A percentile compares a stretch with the other conserved stretches of the same genome.
Evolutionary conservation across 2,797 vertebrate species (phyloP).

Genomic region (Pipistrellus nathusii): DNA sequence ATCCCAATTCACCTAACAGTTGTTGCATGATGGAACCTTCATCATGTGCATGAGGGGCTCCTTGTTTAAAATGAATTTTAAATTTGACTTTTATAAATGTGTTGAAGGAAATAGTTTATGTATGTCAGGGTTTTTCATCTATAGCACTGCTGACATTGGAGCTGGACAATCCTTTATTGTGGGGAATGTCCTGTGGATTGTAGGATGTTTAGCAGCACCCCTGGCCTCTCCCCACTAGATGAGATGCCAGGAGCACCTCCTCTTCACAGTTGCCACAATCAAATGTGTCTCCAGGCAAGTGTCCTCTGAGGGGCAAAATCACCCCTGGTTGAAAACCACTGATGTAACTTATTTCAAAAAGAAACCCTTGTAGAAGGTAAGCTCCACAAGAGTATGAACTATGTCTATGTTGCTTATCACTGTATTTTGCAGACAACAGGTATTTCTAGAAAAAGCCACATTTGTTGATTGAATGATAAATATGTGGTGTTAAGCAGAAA

Average conservation of each 20-base stretch:
- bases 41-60: neutral
- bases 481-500: neutral
- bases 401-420: neutral
- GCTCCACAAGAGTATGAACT: neutral
- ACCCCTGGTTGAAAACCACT: neutral
- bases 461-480: neutral
- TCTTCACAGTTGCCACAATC: neutral
- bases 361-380: neutral
- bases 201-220: neutral
- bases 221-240: neutral
- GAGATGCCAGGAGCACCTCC: neutral
- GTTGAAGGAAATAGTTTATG: neutral
- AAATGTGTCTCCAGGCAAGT: neutral
- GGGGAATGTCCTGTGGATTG: neutral
- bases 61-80: conserved; percentile 35
- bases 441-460: neutral
- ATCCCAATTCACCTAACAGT: neutral
- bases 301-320: neutral
- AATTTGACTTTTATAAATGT: neutral
- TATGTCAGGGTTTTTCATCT: neutral
- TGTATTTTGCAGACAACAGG: neutral
- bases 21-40: neutral
- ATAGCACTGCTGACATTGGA: neutral
- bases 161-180: neutral
- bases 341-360: neutral